phyloP scores from a whole-genome alignment of 2,797 vertebrate genomes.

The Anisognathus igniventris region DNA sequence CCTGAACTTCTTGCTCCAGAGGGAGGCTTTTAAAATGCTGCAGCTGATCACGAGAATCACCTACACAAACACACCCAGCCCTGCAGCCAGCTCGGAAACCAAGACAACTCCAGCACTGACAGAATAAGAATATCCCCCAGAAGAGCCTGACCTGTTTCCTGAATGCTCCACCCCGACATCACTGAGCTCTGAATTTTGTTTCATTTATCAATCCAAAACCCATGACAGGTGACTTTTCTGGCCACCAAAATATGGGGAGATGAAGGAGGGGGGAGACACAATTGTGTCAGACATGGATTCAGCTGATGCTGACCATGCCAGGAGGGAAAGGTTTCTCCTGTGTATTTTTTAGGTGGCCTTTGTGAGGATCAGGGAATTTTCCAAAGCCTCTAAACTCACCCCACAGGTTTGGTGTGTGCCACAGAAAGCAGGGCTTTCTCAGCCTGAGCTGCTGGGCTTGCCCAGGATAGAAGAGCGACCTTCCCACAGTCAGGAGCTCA shows the following conservation, averaged over 20 bases:
- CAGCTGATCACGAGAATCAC: constrained; percentile 5
- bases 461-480: neutral
- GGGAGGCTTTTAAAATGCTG: constrained; percentile 12
- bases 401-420: neutral
- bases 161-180: neutral
- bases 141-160: neutral
- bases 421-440: neutral
- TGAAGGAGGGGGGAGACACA: neutral
- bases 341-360: neutral
- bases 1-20: neutral
- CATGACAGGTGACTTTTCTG: neutral
- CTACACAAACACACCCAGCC: neutral
- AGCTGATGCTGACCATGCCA: neutral
- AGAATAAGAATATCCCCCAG: neutral
- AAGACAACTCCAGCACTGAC: neutral
- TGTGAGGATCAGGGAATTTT: neutral
- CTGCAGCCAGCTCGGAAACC: neutral
- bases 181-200: neutral
- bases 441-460: neutral
- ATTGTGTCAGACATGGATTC: neutral
- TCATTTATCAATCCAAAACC: neutral
- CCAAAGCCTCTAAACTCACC: neutral
- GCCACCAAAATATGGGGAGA: neutral
- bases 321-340: neutral
- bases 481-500: neutral